These are phyloP conservation scores for Dicerorhinus sumatrensis DNA, from an alignment of 2,113 vertebrate species.

Conservation along the genomic window DNA sequence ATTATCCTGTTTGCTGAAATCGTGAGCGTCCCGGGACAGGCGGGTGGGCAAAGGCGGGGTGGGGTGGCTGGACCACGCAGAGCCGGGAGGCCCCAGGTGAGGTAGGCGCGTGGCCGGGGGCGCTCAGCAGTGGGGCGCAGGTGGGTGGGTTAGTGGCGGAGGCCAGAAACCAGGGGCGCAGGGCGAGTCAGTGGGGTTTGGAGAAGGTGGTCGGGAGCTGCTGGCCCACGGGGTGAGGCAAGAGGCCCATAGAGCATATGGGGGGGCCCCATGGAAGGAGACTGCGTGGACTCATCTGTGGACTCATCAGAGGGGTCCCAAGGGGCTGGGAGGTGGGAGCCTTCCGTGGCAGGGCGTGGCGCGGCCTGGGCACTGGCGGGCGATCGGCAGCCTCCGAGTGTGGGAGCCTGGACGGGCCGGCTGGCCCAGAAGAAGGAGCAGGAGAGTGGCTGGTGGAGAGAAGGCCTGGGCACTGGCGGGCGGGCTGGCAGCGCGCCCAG, in stretches of 20 bases:
- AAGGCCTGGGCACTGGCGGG: background rate
- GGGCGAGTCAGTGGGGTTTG: background rate
- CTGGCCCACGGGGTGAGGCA: background rate
- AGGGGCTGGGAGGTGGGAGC: background rate
- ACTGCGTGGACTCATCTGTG: background rate
- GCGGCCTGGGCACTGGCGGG: constrained; percentile 16
- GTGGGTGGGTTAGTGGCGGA: background rate
- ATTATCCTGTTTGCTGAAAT: constrained; percentile 77
- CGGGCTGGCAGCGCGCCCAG: constrained; percentile 56
- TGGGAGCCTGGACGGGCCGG: constrained; percentile 36
- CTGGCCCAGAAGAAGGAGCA: background rate
- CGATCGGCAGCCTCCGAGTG: constrained; percentile 61
- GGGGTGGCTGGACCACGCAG: background rate
- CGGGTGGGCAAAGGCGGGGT: constrained; percentile 41
- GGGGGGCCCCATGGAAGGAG: background rate
- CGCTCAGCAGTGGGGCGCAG: background rate
- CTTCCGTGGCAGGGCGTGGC: constrained; percentile 68
- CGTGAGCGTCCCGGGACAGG: constrained; percentile 65
- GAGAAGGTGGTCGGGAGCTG: background rate
- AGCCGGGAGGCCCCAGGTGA: background rate
- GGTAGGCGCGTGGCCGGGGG: background rate
- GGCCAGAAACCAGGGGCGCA: background rate
- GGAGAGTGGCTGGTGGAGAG: background rate
- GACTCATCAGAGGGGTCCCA: background rate
- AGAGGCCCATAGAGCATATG: background rate